Evolutionary conservation across 2,113 vertebrate species (phyloP), one percentile per base, ranked within the genome.

Genomic region (Ondatra zibethicus): DNA sequence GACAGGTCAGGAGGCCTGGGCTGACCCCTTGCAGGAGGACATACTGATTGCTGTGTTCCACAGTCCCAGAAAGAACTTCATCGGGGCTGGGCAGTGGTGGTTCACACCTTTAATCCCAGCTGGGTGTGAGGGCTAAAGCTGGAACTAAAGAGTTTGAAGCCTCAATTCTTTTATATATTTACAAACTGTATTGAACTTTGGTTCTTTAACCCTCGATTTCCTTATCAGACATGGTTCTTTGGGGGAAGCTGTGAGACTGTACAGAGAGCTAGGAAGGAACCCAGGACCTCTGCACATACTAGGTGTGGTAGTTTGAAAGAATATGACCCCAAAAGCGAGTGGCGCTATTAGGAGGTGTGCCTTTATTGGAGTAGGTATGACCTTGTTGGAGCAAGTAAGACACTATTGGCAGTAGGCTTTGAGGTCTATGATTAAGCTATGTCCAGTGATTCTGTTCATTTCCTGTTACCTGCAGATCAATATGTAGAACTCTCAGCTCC

Each of bases 1-100:
- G 89, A 4, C 92, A 97, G 88, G 42, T 84, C 84, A 1, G 39
- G 52, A 27, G 95, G 97, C 10, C 19, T 14, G 1, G 95, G 96
- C 7, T 89, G 84, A 70, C 33, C 92, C 68, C 17, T 92, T 98
- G 23, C 25, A 63, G n/a, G 88, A 95, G 96, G 13, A 42, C 39
- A 73, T 0, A 0, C 45, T 97, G 63, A 92, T 77, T 39, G 8
- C 73, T 1, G 2, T 55, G 1, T 92, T 96, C 75, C 29, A 95
- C 23, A 73, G 63, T 45, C 55, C 92, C 5, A 72, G 87, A 72
- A 70, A 93, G 5, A 70, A 96, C 21, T 55, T 94, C 61, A 65
- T 78, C 0, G 82, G 93, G 36, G 89, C 82, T 19, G 9, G 63
- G 25, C 9, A 10, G 63, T 65, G 63, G 1, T 27, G 63, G 63